These are phyloP conservation scores for Propithecus coquereli DNA, from an alignment of 2,113 vertebrate species.

Conservation along the genomic window DNA sequence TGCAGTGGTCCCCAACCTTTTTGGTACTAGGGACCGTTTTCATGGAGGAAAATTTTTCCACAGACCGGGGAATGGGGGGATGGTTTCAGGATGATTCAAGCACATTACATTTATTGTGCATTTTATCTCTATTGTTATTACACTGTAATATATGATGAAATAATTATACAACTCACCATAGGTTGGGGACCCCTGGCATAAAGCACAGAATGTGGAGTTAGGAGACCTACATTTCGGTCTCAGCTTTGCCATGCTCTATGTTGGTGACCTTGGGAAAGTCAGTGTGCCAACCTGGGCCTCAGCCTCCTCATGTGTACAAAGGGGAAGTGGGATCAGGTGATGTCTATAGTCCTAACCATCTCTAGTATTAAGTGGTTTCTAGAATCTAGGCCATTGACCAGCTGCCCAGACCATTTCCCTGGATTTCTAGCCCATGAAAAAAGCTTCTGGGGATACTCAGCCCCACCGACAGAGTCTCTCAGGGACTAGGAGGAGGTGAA, in stretches of 20 bases:
- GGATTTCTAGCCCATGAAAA: neutral
- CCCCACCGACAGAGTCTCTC: neutral
- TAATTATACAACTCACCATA: no score
- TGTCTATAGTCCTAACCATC: neutral
- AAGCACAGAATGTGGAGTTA: neutral
- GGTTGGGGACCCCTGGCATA: neutral
- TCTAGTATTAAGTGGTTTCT: neutral
- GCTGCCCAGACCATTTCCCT: neutral
- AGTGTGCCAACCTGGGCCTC: neutral
- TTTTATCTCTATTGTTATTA: no score
- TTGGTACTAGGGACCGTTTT: no score
- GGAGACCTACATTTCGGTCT: neutral
- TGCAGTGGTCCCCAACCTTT: no score
- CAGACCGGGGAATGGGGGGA: no score
- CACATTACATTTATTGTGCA: no score
- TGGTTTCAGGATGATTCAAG: no score
- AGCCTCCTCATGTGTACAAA: neutral
- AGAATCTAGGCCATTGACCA: neutral
- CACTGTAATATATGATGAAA: no score
- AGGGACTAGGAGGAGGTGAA: neutral
- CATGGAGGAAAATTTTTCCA: no score
- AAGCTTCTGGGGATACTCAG: neutral
- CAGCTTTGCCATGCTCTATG: neutral
- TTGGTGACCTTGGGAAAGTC: neutral
- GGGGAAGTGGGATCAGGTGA: neutral